These are phyloP conservation scores for Tetanocera ferruginea DNA, from an alignment of 2,888 invertebrate genomes.

Conservation along the genomic window DNA sequence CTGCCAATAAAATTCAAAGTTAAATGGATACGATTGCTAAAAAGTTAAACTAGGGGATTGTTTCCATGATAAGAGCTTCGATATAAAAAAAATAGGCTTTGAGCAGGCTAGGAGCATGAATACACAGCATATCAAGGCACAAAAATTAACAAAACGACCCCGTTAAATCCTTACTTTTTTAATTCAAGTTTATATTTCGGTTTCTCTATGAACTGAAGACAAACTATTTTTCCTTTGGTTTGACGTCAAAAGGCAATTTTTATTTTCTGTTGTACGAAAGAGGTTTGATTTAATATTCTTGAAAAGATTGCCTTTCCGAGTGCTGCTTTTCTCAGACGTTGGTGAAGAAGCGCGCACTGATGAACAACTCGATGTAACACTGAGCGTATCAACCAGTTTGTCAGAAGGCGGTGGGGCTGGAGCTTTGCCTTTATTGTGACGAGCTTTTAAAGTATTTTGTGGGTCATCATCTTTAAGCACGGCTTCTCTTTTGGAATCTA, in stretches of 20 bases:
- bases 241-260: not conserved
- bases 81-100: not conserved
- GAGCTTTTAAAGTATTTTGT: slow-evolving; percentile 30
- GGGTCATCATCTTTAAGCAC: slow-evolving; percentile 31
- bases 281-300: slow-evolving; percentile 58
- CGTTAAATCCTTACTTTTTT: slow-evolving; percentile 25
- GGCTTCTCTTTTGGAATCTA: slow-evolving; percentile 46
- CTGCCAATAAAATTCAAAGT: slow-evolving; percentile 15
- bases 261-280: slow-evolving; percentile 47
- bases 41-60: not conserved
- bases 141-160: slow-evolving; percentile 2
- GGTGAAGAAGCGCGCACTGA: slow-evolving; percentile 20
- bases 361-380: not conserved
- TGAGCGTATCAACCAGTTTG: slow-evolving; percentile 5
- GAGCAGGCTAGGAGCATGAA: slow-evolving; percentile 14
- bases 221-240: not conserved
- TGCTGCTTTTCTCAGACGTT: slow-evolving; percentile 41
- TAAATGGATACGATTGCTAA: not conserved
- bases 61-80: not conserved
- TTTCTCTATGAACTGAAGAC: slow-evolving; percentile 18
- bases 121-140: slow-evolving; percentile 3
- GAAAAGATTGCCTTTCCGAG: slow-evolving; percentile 58
- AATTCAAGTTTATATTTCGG: slow-evolving; percentile 26
- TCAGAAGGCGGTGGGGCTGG: slow-evolving; percentile 58
- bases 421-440: slow-evolving; percentile 66